Evolutionary conservation across 2,888 invertebrate species (phyloP).

Genomic region (Lepetodrilus schrolli): DNA sequence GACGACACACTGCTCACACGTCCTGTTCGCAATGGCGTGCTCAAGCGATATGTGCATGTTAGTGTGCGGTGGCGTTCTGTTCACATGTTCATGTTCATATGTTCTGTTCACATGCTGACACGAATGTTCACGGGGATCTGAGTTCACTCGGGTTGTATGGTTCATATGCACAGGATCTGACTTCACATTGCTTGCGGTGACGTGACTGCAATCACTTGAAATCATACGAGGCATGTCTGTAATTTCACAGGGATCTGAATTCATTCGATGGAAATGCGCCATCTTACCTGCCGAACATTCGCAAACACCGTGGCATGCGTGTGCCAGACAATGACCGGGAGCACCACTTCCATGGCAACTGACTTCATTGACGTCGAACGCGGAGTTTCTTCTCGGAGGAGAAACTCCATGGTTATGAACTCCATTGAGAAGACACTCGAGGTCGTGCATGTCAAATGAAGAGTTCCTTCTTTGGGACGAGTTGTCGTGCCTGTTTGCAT

Average conservation of each 20-base stretch:
- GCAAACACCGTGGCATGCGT: too few species aligned
- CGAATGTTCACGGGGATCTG: neutral
- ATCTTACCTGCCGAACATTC: too few species aligned
- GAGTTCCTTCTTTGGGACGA: neutral
- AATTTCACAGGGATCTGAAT: neutral
- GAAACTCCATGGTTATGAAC: neutral
- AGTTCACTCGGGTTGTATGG: neutral
- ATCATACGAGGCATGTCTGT: too few species aligned
- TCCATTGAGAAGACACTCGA: neutral
- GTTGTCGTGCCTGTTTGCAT: too few species aligned
- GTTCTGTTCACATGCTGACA: neutral
- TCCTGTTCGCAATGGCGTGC: too few species aligned
- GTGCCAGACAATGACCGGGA: too few species aligned
- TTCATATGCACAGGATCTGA: neutral
- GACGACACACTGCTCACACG: too few species aligned
- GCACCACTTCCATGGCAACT: neutral
- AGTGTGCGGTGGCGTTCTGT: too few species aligned
- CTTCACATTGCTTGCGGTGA: neutral
- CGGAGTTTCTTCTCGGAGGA: too few species aligned
- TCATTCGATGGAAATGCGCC: neutral
- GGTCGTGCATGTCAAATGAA: neutral
- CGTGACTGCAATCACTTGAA: too few species aligned
- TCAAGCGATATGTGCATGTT: too few species aligned
- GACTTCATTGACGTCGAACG: too few species aligned
- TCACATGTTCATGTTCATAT: neutral